A percentile compares a stretch with the other conserved stretches of the same genome.
Evolutionary conservation across 2,888 invertebrate species (phyloP).

Genomic region (Deilephila elpenor): DNA sequence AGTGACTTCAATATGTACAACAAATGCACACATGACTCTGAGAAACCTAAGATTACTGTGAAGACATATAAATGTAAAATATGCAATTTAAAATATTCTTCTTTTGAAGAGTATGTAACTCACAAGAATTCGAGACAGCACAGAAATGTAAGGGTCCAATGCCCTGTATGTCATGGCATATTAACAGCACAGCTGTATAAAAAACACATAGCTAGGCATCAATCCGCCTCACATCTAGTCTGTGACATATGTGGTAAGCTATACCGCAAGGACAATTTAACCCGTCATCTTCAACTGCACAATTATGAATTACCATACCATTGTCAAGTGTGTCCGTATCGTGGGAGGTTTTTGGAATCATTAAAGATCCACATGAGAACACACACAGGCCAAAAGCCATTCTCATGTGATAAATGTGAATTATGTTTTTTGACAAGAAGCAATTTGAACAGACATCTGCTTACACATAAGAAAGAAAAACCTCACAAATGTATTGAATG

Average conservation of each 20-base stretch:
- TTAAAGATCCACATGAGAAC: slow-evolving; percentile 64
- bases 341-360: slow-evolving; percentile 62
- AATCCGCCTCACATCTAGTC: slow-evolving; percentile 55
- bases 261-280: slow-evolving; percentile 64
- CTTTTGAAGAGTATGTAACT: slow-evolving; percentile 31
- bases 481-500: slow-evolving; percentile 65
- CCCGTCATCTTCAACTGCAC: slow-evolving; percentile 61
- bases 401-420: slow-evolving; percentile 63
- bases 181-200: slow-evolving; percentile 53
- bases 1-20: slow-evolving; percentile 24
- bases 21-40: slow-evolving; percentile 13
- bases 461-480: slow-evolving; percentile 63
- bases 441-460: slow-evolving; percentile 65
- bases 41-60: not conserved
- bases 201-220: slow-evolving; percentile 53
- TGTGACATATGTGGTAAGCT: slow-evolving; percentile 69
- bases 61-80: slow-evolving; percentile 34
- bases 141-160: slow-evolving; percentile 44
- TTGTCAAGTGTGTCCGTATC: slow-evolving; percentile 63
- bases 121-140: slow-evolving; percentile 38
- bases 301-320: slow-evolving; percentile 61
- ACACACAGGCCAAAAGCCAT: slow-evolving; percentile 66
- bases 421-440: slow-evolving; percentile 63
- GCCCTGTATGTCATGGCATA: slow-evolving; percentile 48
- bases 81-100: slow-evolving; percentile 36